Conservation (phyloP, 2,888 invertebrate species). For the Apoda limacodes region DNA sequence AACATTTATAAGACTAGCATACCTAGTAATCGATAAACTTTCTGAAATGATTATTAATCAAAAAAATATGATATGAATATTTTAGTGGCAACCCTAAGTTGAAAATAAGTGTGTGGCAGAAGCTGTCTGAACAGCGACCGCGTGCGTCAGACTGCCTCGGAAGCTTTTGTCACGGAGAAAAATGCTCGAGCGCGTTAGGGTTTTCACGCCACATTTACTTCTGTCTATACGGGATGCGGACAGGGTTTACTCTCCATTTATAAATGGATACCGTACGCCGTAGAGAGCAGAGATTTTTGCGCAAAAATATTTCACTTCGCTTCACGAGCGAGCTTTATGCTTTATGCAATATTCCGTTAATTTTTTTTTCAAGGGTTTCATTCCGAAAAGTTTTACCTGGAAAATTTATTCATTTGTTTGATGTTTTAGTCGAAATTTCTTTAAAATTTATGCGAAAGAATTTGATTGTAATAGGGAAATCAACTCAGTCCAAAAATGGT, state of each 20-base stretch:
- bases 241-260: slow-evolving; percentile 53
- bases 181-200: slow-evolving; percentile 49
- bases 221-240: slow-evolving; percentile 45
- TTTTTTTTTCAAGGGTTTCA: too few species aligned
- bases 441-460: neutral
- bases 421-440: slow-evolving; percentile 5
- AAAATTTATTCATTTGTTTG: slow-evolving; percentile 25
- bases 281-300: slow-evolving; percentile 36
- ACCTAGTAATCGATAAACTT: too few species aligned
- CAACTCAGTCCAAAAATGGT: too few species aligned
- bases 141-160: slow-evolving; percentile 37
- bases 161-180: slow-evolving; percentile 56
- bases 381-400: too few species aligned
- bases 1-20: too few species aligned
- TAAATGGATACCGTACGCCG: slow-evolving; percentile 52
- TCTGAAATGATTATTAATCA: too few species aligned
- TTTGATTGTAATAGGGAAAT: too few species aligned
- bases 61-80: too few species aligned
- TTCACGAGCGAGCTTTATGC: slow-evolving; percentile 25
- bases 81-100: too few species aligned
- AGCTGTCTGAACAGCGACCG: slow-evolving; percentile 23
- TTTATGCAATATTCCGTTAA: too few species aligned
- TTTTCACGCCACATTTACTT: slow-evolving; percentile 60
- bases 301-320: slow-evolving; percentile 31
- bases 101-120: too few species aligned